A percentile compares a stretch with the other conserved stretches of the same genome.
Conservation (phyloP, 2,888 invertebrate genomes). For the Geophilus truncorum region DNA sequence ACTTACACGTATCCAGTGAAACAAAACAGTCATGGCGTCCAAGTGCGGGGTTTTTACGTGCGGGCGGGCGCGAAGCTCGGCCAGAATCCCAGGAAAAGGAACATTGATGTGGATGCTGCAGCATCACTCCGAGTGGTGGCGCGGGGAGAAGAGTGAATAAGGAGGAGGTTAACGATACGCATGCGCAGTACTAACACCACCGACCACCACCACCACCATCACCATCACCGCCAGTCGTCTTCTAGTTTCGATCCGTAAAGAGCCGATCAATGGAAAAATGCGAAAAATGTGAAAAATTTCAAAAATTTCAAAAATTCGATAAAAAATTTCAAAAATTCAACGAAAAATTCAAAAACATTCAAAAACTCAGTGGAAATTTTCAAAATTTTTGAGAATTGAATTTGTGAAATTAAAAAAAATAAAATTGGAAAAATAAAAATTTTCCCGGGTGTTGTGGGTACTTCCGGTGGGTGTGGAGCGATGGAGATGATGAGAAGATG, state of each 20-base stretch:
- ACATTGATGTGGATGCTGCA: conserved; percentile 25
- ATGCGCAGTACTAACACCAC: conserved; percentile 1
- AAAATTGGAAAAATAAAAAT: background rate
- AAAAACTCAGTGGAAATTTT: background rate
- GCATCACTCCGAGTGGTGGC: conserved; percentile 27
- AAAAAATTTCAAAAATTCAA: background rate
- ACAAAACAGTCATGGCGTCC: conserved; percentile 22
- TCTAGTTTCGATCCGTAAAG: conserved; percentile 8
- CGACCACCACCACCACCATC: too few relatives aligned
- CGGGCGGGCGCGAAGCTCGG: conserved; percentile 27
- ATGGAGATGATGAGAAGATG: background rate
- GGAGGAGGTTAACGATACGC: conserved; percentile 25
- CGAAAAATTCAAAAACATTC: background rate
- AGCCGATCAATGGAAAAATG: background rate
- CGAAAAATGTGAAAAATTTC: background rate
- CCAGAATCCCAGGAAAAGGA: conserved; percentile 25
- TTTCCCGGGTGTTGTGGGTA: background rate
- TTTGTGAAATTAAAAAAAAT: background rate
- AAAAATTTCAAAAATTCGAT: background rate
- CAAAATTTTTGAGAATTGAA: background rate
- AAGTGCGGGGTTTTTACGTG: conserved; percentile 20
- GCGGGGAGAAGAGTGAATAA: conserved; percentile 2
- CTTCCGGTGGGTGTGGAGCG: background rate
- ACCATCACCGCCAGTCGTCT: too few relatives aligned
- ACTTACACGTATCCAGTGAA: conserved; percentile 21